These are phyloP conservation scores for Urocyon cinereoargenteus DNA, from an alignment of 2,797 vertebrate species.

Conservation along the genomic window DNA sequence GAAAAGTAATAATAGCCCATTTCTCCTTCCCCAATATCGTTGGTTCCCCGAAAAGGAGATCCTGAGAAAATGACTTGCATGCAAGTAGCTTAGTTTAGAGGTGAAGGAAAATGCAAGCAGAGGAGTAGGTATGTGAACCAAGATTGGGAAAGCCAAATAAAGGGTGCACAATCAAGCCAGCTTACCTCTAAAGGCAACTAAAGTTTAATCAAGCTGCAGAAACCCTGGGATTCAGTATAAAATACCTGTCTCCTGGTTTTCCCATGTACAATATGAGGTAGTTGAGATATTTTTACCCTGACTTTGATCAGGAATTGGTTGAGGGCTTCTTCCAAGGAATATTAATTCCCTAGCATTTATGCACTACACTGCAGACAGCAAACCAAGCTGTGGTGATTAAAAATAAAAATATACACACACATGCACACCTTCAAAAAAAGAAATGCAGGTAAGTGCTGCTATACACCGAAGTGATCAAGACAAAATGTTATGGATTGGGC, in stretches of 20 bases:
- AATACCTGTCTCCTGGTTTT: background rate
- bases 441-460: background rate
- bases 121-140: background rate
- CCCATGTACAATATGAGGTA: background rate
- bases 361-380: background rate
- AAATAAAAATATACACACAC: background rate
- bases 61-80: background rate
- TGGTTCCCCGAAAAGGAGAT: background rate
- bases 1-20: background rate
- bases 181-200: background rate
- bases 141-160: background rate
- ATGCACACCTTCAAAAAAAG: background rate
- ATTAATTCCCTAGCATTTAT: background rate
- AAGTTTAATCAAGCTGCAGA: background rate
- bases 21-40: background rate
- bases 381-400: background rate
- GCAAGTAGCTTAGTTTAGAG: background rate
- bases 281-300: background rate
- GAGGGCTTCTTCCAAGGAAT: background rate
- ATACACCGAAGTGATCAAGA: background rate
- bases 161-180: background rate
- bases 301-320: background rate
- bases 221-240: background rate
- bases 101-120: background rate
- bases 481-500: background rate